Conservation (phyloP, 2,113 vertebrate genomes). For the Ornithorhynchus anatinus region DNA sequence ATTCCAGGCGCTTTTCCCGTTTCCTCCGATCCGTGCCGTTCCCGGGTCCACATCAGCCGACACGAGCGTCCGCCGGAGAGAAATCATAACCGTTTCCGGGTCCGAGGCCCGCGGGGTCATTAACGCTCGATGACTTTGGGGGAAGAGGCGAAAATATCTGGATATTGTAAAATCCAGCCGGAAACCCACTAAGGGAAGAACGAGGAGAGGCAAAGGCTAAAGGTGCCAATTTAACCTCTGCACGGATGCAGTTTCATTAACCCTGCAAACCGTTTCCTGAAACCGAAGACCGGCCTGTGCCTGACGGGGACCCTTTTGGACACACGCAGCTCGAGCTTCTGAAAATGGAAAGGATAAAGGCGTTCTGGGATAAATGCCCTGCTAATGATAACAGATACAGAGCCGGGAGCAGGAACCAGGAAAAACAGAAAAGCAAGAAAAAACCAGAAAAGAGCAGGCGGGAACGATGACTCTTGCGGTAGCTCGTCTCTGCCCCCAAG, state of each 20-base stretch:
- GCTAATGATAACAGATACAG: slow-evolving; percentile 45
- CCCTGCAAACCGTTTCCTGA: too few relatives aligned
- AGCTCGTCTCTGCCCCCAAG: slow-evolving; percentile 67
- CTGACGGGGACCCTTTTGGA: too few relatives aligned
- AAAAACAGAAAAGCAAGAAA: neutral
- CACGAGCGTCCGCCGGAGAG: too few relatives aligned
- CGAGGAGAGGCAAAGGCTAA: neutral
- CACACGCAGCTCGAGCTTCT: too few relatives aligned
- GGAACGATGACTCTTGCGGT: neutral
- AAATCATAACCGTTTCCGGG: slow-evolving; percentile 4
- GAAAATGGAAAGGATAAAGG: slow-evolving; percentile 26
- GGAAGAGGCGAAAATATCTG: slow-evolving; percentile 21
- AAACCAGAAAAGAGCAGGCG: neutral
- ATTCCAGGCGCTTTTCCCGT: too few relatives aligned
- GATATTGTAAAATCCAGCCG: slow-evolving; percentile 14
- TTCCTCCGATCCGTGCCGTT: too few relatives aligned
- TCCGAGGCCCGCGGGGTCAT: slow-evolving; percentile 10
- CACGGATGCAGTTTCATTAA: neutral
- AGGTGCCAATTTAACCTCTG: neutral
- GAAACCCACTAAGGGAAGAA: neutral
- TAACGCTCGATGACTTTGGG: slow-evolving; percentile 16
- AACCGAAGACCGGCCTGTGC: too few relatives aligned
- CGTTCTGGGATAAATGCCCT: slow-evolving; percentile 34
- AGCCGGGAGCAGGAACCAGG: slow-evolving; percentile 14
- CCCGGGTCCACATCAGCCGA: too few relatives aligned